These are phyloP conservation scores for Sycon ciliatum DNA, from an alignment of 37 sponge, comb jelly and placozoan genomes.

Conservation along the genomic window DNA sequence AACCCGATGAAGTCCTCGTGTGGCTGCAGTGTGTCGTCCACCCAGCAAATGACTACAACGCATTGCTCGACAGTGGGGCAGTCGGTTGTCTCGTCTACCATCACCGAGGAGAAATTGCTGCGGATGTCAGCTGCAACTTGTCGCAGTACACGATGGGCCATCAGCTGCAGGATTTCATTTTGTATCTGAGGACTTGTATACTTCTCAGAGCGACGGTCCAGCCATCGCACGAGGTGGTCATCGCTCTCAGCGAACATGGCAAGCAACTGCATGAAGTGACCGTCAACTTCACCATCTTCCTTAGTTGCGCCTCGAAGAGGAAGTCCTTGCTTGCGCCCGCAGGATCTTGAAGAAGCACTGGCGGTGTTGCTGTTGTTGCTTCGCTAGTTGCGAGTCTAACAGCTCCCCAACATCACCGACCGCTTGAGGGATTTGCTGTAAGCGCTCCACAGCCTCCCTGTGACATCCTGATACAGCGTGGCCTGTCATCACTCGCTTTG, in stretches of 20 bases:
- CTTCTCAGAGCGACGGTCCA: slow-evolving; percentile 17
- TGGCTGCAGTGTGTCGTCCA: slow-evolving; percentile 29
- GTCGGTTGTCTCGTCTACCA: slow-evolving; percentile 49
- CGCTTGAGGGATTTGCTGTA: background rate
- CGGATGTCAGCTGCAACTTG: background rate
- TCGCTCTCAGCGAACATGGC: slow-evolving; percentile 19
- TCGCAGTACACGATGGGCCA: slow-evolving; percentile 17
- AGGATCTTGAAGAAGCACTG: slow-evolving; percentile 3
- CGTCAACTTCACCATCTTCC: slow-evolving; percentile 30
- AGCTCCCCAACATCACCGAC: too few species aligned
- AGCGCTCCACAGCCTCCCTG: background rate
- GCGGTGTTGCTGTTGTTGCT: background rate
- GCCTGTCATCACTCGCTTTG: background rate
- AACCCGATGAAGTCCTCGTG: slow-evolving; percentile 43
- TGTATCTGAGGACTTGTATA: slow-evolving; percentile 26
- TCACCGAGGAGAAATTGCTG: slow-evolving; percentile 16
- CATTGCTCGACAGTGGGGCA: slow-evolving; percentile 35
- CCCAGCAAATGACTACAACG: slow-evolving; percentile 37
- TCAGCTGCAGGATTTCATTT: slow-evolving; percentile 21
- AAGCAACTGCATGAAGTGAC: slow-evolving; percentile 13
- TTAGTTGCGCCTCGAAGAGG: slow-evolving; percentile 25
- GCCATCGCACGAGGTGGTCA: slow-evolving; percentile 19
- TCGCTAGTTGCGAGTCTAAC: too few species aligned
- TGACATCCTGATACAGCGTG: background rate
- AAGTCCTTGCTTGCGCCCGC: slow-evolving; percentile 23